Evolutionary conservation across 2,888 invertebrate species (phyloP), one percentile per base, ranked within the genome.

Genomic region (Lamellibrachia columna): DNA sequence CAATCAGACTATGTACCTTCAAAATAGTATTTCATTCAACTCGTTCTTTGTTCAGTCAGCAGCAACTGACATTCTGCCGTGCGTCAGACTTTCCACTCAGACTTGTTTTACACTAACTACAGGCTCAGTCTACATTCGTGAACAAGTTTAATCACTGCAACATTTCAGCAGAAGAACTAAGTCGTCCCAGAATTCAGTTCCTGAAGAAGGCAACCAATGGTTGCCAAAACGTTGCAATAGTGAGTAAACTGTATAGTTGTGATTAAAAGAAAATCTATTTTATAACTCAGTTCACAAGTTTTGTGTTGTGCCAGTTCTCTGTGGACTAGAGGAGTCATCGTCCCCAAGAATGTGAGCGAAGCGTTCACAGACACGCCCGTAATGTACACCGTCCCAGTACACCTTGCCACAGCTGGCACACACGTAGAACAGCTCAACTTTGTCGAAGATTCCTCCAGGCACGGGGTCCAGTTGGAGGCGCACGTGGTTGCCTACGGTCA

Each of bases 391-490:
- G 94, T 98, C 98, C 98, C 98, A 98, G 96, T 97, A 98, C 92
- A 98, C 97, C 96, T 98, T 98, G 0, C 98, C 98, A 97, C 98
- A 98, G 55, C 95, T 96, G 94, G 97, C 97, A 96, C 98, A 98
- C 60, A 98, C 96, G 94, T 97, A 97, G 95, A 98, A 98, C 93
- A 97, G 94, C 92, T 97, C 97, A 52, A 97, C 96, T 92, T 97
- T 96, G 90, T 96, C 95, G 94, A 97, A 94, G 92, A 97, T 96
- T 53, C 97, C 96, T 90, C 96, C 95, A 58, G 97, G 96, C 94
- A 97, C 95, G 95, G 97, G 96, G 92, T 97, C 97, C 93, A 97
- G 97, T 95, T 95, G 93, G 53, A 96, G 90, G 15, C 93, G 91
- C 15, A 94, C 95, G 9, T 94, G 93, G 52, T 91, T 94, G 52